Percentiles rank a stretch among this genome's conserved stretches.
These are phyloP conservation scores for Brachionus calyciflorus DNA, from an alignment of 1,140 invertebrate species.

Conservation along the genomic window DNA sequence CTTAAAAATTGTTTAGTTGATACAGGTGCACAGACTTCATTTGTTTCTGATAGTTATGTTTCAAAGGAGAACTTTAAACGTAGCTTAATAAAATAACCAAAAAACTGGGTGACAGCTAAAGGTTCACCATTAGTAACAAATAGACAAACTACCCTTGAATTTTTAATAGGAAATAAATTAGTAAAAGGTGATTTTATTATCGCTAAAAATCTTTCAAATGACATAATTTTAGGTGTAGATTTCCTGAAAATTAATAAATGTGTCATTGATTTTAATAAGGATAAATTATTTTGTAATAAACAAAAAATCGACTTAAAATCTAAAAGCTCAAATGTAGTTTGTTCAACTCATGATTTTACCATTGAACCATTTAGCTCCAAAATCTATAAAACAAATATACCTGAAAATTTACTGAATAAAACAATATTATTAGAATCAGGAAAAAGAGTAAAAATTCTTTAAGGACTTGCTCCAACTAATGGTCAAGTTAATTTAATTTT, in stretches of 20 bases:
- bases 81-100: not conserved
- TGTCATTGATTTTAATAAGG: constrained; percentile 3
- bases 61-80: not conserved
- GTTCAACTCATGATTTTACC: not conserved
- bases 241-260: not conserved
- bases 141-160: not conserved
- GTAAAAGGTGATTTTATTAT: not conserved
- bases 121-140: not conserved
- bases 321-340: not conserved
- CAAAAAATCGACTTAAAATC: not conserved
- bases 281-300: not conserved
- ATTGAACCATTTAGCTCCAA: constrained; percentile 8
- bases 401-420: not conserved
- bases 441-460: not conserved
- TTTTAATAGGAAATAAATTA: not conserved
- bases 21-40: not conserved
- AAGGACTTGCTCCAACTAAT: not conserved
- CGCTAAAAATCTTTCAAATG: constrained; percentile 1
- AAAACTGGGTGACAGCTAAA: constrained; percentile 5
- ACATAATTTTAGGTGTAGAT: not conserved
- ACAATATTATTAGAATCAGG: not conserved
- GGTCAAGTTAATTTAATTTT: not conserved
- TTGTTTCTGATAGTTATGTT: not conserved
- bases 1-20: not conserved
- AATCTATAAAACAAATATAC: not conserved